Base-by-base conservation (phyloP, 2,113 vertebrate genomes). In the Erpornis zantholeuca region DNA sequence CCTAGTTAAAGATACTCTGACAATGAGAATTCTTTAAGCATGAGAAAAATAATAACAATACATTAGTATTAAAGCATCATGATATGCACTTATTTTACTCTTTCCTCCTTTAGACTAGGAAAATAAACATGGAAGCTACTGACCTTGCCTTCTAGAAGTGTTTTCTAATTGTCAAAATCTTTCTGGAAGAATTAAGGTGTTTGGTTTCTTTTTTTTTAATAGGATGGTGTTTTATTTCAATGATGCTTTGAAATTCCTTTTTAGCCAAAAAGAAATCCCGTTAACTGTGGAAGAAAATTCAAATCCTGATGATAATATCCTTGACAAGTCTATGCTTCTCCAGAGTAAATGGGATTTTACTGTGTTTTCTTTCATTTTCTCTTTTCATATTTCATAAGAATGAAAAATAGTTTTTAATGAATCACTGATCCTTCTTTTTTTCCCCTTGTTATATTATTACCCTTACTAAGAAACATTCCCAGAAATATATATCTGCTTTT, bases 341-440 rank as follows among this genome's bases (percentile, higher is more conserved):
- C 33, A 21, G 52, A 84, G 25, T 87, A 94, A 93, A 95, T 94
- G 83, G 91, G 86, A 95, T 94, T 95, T 90, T 78, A 64, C 36
- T 94, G 13, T 94, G 73, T 84, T 96, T 94, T 96, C 73, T 96
- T 91, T 89, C 85, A 85, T 77, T 79, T 96, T 94, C 53, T 82
- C 53, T 82, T 94, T 94, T 88, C 56, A 33, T 81, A 75, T 82
- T 88, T 90, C 47, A 33, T 79, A 88, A 75, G 27, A 78, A 91
- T 36, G 75, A 88, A 92, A 91, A 93, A 65, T 63, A 81, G 21
- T 78, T 95, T 79, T 61, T 94, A 95, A 94, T 94, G 69, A 86
- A 86, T 88, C 27, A 75, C 38, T 63, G 60, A 95, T 96, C 57
- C 61, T 71, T 68, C 52, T 84, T 86, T 95, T 50, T 59, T 29